Evolutionary conservation across 2,113 vertebrate species (phyloP), one percentile per base, ranked within the genome.

Genomic region (Arothron firmamentum): DNA sequence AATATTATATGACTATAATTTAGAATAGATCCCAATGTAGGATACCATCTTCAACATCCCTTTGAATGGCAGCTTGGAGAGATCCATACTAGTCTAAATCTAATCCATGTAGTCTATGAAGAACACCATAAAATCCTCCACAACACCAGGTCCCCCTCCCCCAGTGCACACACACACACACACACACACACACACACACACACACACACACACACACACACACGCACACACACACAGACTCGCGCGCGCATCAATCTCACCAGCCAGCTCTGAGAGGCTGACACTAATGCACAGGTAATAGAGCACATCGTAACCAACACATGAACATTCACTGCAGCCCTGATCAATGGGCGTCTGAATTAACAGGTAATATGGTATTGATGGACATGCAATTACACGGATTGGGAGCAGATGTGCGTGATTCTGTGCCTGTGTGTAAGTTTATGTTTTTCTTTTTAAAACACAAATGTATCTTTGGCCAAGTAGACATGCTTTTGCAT

Each of bases 321-420:
- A 85, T 69, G 83, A 69, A 76, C 75, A 60, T 78, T 51, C 52
- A 45, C 65, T 73, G 74, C 65, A 67, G 72, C 63, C 69, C 7
- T 68, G 85, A 91, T 90, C 88, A 90, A 91, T 91, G 87, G 31
- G 70, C 65, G 69, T 72, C 83, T 65, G 82, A 87, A 83, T 82
- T 80, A 83, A 79, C 81, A 84, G 64, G 82, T 88, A 86, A 92
- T 91, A 89, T 86, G 80, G 86, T 90, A 92, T 90, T 88, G 88
- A 92, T 79, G 80, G 62, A 71, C 15, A 59, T 25, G 38, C 80
- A 64, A 71, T 82, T 80, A 72, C 74, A 66, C 63, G 67, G 74
- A 67, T 21, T 56, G 38, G 20, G 70, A 65, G 59, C 74, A 85
- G 74, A 74, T 63, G 59, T 60, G 42, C 38, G 20, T 53, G 58